Evolutionary conservation across 2,888 invertebrate species (phyloP).

Genomic region (Dicycla oo): DNA sequence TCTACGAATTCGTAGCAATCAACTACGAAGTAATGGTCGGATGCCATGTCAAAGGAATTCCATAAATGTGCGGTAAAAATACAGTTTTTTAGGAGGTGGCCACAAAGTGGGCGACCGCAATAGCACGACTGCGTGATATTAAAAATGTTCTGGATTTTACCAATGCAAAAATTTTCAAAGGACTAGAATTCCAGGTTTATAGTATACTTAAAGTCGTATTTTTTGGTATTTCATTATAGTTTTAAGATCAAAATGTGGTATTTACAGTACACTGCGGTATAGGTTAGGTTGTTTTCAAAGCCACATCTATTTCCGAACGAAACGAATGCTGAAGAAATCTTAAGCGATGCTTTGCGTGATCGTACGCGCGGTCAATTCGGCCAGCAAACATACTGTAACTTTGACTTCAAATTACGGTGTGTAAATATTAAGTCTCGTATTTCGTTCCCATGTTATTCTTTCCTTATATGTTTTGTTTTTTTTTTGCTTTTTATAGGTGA

Average conservation of each 20-base stretch:
- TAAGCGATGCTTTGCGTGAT: conserved; percentile 87
- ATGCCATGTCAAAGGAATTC: conserved; percentile 88
- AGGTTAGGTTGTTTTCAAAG: conserved; percentile 48
- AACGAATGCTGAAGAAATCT: conserved; percentile 82
- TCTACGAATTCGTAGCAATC: conserved; percentile 82
- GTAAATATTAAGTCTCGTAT: conserved; percentile 61
- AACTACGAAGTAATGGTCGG: conserved; percentile 84
- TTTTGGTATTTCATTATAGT: background rate
- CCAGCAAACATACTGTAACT: conserved; percentile 65
- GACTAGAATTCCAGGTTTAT: background rate
- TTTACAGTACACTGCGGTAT: background rate
- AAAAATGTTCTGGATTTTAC: conserved; percentile 20
- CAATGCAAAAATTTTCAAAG: background rate
- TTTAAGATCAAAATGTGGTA: background rate
- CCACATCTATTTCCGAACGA: conserved; percentile 62
- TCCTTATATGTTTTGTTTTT: background rate
- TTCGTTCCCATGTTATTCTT: background rate
- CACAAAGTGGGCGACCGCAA: conserved; percentile 39
- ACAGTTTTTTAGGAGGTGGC: conserved; percentile 61
- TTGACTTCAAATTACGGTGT: conserved; percentile 58
- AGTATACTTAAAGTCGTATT: background rate
- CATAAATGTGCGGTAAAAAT: conserved; percentile 77
- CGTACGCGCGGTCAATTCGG: conserved; percentile 80
- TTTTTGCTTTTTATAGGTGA: background rate
- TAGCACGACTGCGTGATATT: conserved; percentile 22